Evolutionary conservation across 2,888 invertebrate species (phyloP).

Genomic region (Dynastes grantii): DNA sequence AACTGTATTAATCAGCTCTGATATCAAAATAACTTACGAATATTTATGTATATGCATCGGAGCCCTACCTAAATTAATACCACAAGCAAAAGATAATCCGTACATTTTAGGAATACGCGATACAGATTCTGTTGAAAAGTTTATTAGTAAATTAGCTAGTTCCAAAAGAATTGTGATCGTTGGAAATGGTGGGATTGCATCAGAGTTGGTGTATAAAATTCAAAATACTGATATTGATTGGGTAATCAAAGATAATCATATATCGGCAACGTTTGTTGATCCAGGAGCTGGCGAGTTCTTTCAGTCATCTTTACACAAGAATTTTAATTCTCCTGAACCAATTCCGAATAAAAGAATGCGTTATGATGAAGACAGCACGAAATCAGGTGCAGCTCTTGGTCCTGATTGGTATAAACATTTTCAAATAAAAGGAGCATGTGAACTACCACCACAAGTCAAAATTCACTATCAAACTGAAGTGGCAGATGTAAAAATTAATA

Average conservation of each 20-base stretch:
- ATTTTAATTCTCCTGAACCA: constrained; percentile 54
- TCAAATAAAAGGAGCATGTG: constrained; percentile 72
- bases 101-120: constrained; percentile 92
- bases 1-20: constrained; percentile 73
- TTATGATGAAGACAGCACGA: constrained; percentile 76
- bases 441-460: constrained; percentile 71
- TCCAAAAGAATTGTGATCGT: constrained; percentile 86
- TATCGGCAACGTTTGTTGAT: constrained; percentile 95
- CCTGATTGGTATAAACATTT: constrained; percentile 94
- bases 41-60: constrained; percentile 94
- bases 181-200: constrained; percentile 99
- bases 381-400: constrained; percentile 92
- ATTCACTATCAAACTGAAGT: constrained; percentile 78
- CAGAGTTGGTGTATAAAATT: constrained; percentile 94
- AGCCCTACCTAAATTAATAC: constrained; percentile 86
- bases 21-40: constrained; percentile 78
- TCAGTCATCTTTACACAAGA: constrained; percentile 71
- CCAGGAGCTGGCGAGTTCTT: constrained; percentile 97
- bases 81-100: constrained; percentile 73
- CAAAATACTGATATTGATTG: constrained; percentile 89
- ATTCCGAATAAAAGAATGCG: constrained; percentile 75
- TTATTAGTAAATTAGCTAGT: constrained; percentile 79
- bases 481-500: constrained; percentile 65
- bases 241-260: constrained; percentile 94
- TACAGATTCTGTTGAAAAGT: constrained; percentile 90